Conservation (phyloP, 2,888 invertebrate genomes). For the Agrotis ipsilon region DNA sequence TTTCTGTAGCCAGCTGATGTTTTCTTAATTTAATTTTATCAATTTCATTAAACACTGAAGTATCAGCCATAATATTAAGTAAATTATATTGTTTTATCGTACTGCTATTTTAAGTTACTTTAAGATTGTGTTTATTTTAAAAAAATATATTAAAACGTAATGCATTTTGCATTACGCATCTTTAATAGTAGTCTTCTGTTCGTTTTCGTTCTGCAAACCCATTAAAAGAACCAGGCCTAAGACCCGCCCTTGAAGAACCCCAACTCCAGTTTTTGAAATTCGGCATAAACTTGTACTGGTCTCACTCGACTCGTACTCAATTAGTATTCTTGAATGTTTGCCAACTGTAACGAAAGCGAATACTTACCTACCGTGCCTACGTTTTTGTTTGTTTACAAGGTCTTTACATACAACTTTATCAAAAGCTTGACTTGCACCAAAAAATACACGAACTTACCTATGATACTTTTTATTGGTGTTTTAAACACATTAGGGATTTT, state of each 20-base stretch:
- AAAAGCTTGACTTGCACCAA: constrained; percentile 4
- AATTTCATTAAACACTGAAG: background rate
- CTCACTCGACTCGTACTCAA: background rate
- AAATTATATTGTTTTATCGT: background rate
- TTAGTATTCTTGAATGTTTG: constrained; percentile 20
- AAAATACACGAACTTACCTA: background rate
- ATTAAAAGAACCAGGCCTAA: background rate
- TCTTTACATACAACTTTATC: constrained; percentile 6
- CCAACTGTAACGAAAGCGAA: constrained; percentile 19
- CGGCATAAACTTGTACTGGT: background rate
- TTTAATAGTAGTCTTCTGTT: no score
- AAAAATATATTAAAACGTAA: no score
- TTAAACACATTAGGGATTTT: no score
- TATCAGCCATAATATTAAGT: background rate
- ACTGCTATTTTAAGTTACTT: no score
- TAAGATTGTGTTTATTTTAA: no score
- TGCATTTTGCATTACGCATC: no score
- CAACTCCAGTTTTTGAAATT: constrained; percentile 5
- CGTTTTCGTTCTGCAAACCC: no score
- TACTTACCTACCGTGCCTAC: background rate
- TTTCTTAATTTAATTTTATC: background rate
- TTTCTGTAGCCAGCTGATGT: background rate
- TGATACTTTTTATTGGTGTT: no score
- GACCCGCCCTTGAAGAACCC: constrained; percentile 26
- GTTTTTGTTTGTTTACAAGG: constrained; percentile 27